A percentile compares a stretch with the other conserved stretches of the same genome.
Conservation (phyloP, 2,113 vertebrate species). For the Asarcornis scutulata region DNA sequence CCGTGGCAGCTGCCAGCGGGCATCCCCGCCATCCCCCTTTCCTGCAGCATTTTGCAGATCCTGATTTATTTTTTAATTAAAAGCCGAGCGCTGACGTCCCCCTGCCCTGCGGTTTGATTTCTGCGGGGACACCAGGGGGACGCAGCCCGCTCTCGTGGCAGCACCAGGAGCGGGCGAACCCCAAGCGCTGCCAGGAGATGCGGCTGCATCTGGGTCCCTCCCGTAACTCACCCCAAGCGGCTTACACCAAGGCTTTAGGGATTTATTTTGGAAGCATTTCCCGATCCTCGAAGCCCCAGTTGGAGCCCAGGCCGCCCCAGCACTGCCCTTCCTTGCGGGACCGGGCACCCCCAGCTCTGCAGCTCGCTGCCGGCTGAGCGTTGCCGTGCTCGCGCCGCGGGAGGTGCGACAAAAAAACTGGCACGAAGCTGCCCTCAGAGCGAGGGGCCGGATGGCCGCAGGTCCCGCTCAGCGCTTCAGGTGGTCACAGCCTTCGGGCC, state of each 20-base stretch:
- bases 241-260: not conserved
- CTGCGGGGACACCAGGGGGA: not conserved
- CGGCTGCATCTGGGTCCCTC: not conserved
- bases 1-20: not conserved
- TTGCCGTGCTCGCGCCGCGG: not conserved
- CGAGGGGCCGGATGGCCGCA: fast-evolving
- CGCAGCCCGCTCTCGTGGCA: fast-evolving
- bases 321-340: not conserved
- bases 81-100: not conserved
- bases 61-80: not conserved
- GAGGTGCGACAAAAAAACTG: not conserved
- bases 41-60: not conserved
- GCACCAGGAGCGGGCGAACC: not conserved
- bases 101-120: not conserved
- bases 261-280: not conserved
- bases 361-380: not conserved
- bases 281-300: not conserved
- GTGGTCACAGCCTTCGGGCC: not conserved
- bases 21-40: not conserved
- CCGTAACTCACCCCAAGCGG: too few relatives aligned
- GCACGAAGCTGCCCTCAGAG: fast-evolving
- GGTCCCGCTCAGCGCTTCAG: fast-evolving
- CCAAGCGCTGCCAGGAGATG: fast-evolving
- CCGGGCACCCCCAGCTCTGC: not conserved
- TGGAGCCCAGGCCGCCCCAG: not conserved